These are phyloP conservation scores for Alosa alosa DNA, from an alignment of 2,113 vertebrate species.

Conservation along the genomic window DNA sequence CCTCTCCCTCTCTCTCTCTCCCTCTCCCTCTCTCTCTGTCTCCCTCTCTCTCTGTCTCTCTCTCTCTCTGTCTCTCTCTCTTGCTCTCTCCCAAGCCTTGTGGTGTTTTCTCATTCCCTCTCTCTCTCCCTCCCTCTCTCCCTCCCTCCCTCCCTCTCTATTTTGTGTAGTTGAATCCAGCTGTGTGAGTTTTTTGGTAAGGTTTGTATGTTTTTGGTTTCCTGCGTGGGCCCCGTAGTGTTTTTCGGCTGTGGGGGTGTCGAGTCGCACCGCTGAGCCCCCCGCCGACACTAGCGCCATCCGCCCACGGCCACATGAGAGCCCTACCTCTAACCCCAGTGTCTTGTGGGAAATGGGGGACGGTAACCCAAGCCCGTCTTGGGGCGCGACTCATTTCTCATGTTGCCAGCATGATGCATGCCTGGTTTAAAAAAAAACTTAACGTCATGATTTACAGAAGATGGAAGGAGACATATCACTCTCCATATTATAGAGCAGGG, in stretches of 20 bases:
- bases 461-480: too few relatives aligned
- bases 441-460: too few relatives aligned
- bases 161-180: slow-evolving; percentile 22
- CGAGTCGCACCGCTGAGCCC: slow-evolving; percentile 21
- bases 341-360: neutral
- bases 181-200: slow-evolving; percentile 29
- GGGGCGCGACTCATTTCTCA: neutral
- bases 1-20: neutral
- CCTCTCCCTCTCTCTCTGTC: neutral
- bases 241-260: slow-evolving; percentile 35
- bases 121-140: neutral
- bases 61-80: neutral
- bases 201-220: slow-evolving; percentile 46
- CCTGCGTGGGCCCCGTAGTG: slow-evolving; percentile 39
- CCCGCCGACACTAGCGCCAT: neutral
- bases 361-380: neutral
- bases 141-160: slow-evolving; percentile 12
- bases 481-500: too few relatives aligned
- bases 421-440: too few relatives aligned
- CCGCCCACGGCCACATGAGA: slow-evolving; percentile 37
- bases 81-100: slow-evolving; percentile 2
- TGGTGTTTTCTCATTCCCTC: slow-evolving; percentile 10
- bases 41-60: neutral
- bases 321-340: slow-evolving; percentile 26
- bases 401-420: too few relatives aligned